These are phyloP conservation scores for Coilia nasus DNA, from an alignment of 2,797 vertebrate species.

Conservation along the genomic window DNA sequence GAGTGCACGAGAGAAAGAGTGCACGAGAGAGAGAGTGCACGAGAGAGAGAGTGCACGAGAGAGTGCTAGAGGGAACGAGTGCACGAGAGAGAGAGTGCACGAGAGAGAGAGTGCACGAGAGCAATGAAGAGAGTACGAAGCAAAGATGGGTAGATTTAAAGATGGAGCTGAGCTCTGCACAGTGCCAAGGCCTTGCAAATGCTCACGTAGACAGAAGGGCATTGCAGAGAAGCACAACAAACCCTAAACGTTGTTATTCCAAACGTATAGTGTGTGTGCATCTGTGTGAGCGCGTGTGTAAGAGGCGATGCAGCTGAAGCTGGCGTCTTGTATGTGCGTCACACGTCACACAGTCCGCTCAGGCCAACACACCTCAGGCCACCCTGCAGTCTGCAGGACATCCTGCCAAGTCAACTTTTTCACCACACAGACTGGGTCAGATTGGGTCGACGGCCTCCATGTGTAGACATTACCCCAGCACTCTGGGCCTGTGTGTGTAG, in stretches of 20 bases:
- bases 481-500: no score
- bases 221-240: background rate
- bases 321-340: background rate
- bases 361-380: background rate
- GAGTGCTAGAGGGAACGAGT: background rate
- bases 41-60: background rate
- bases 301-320: background rate
- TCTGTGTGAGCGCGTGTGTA: no score
- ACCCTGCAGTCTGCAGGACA: background rate
- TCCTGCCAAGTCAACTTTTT: background rate
- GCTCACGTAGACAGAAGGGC: background rate
- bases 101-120: background rate
- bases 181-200: background rate
- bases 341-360: background rate
- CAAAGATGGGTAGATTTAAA: background rate
- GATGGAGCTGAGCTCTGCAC: background rate
- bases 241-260: background rate
- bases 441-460: background rate
- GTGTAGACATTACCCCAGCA: background rate
- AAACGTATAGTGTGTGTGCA: background rate
- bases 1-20: background rate
- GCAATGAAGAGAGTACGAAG: background rate
- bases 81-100: no score
- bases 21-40: no score
- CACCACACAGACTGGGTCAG: background rate